phyloP scores from a whole-genome alignment of 2,888 invertebrate species.

The Drosophila tanythrix region DNA sequence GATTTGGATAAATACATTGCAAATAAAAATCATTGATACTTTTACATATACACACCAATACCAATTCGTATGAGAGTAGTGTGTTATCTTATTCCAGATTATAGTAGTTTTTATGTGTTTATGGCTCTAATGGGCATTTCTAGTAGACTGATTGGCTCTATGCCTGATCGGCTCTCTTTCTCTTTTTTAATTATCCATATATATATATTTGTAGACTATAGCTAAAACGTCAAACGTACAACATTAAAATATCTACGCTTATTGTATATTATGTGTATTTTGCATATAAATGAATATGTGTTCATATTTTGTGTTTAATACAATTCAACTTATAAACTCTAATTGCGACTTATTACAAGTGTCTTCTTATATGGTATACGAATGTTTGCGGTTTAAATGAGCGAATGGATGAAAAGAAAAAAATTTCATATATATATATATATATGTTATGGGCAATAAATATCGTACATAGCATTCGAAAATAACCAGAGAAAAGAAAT shows the following conservation, averaged over 20 bases:
- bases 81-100: slow-evolving; percentile 18
- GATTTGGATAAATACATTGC: slow-evolving; percentile 11
- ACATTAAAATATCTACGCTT: slow-evolving; percentile 57
- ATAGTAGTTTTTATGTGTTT: slow-evolving; percentile 25
- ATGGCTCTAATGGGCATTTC: slow-evolving; percentile 38
- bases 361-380: slow-evolving; percentile 72
- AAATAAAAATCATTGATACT: slow-evolving; percentile 34
- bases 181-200: not conserved
- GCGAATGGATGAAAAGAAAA: slow-evolving; percentile 14
- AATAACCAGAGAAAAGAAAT: slow-evolving; percentile 12
- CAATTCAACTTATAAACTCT: slow-evolving; percentile 43
- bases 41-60: slow-evolving; percentile 27
- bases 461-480: slow-evolving; percentile 56
- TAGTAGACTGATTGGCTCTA: slow-evolving; percentile 61
- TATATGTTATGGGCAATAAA: slow-evolving; percentile 45
- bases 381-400: slow-evolving; percentile 61
- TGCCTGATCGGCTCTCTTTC: slow-evolving; percentile 38
- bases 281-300: slow-evolving; percentile 22
- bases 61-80: slow-evolving; percentile 20
- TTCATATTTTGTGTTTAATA: slow-evolving; percentile 37
- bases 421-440: slow-evolving; percentile 20
- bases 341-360: slow-evolving; percentile 65
- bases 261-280: slow-evolving; percentile 25
- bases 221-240: slow-evolving; percentile 71
- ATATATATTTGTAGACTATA: slow-evolving; percentile 7